Evolutionary conservation across 2,113 vertebrate species (phyloP), one percentile per base, ranked within the genome.

Genomic region (Platycercus adscitus): DNA sequence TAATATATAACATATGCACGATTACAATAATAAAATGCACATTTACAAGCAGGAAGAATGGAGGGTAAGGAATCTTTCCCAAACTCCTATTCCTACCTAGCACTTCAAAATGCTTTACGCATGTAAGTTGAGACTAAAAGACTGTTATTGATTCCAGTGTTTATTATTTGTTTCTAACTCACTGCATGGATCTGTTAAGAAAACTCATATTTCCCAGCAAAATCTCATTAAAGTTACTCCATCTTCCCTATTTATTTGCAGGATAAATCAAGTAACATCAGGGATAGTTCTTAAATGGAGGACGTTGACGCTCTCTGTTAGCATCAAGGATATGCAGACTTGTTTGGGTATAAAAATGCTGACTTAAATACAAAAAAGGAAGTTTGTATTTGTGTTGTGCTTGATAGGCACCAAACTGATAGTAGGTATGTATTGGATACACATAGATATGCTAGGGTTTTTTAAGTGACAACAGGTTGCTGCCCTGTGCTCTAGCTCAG

Each of bases 381-480:
- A 58, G 21, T 35, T 58, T 58, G 56, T 15, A 35, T 58, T 58
- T 58, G 56, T 35, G 33, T 58, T 58, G 33, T 58, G 56, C 56
- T 58, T 58, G 56, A 58, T 24, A 65, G 28, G 17, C 43, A 75
- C 20, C 55, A 10, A 71, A 35, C 7, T 26, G 12, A 53, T 10
- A 64, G n/a, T 8, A 58, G 33, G n/a, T 53, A 24, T 5, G 17
- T 33, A 64, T 35, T 31, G 25, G 31, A n/a, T 46, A 50, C 33
- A 10, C 20, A 39, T 1, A 33, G 13, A 29, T 29, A 44, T 2
- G 44, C 3, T 2, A 49, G 17, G 7, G 14, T 20, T 43, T 71
- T 37, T 26, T 11, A 46, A 65, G 13, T 4, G 24, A 23, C 39
- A 53, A 9, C 0, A 0, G 16, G 19, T 64, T 69, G 18, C 11